Evolutionary conservation across 2,888 invertebrate species (phyloP), one percentile per base, ranked within the genome.

Genomic region (Ophion costatus): DNA sequence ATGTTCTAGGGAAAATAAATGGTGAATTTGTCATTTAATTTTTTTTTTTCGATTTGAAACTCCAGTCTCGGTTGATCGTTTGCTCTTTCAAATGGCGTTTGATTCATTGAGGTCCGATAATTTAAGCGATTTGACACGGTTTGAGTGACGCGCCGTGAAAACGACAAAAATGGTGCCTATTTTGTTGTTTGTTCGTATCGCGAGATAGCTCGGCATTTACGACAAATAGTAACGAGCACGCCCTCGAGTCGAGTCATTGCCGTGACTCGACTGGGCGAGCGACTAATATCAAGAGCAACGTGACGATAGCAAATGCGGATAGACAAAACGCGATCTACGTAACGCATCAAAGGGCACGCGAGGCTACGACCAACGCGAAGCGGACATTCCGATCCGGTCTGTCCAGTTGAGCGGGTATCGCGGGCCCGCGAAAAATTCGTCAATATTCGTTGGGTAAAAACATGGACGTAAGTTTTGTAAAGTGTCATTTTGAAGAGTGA

Each of bases 381-480:
- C 33, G 29, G 9, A 14, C 56, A 76, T 66, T 76, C 57, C 22
- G 9, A 57, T 38, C n/a, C 2, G 22, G 38, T 76, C 14, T 20
- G 17, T 66, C 17, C 38, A 56, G 66, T 38, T 38, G 20, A 20
- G 29, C 4, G 17, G 22, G 3, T 56, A 24, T 17, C 22, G 11
- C 20, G 22, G n/a, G 2, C 17, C 51, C 10, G 29, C 29, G 3
- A n/a, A 75, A n/a, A 38, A 45, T 51, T 11, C 1, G 20, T 14
- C 14, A n/a, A 22, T 11, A 9, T 38, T 6, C 38, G 59, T 22
- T 2, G 24, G 20, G 17, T 29, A 59, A 33, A 20, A 56, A 38
- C 14, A 84, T 84, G 84, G 79, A 82, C 59, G 84, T 84, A 66
- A 84, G 84, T 84, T 64, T 69, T 4, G 1, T 29, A 56, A 0